Evolutionary conservation across 2,113 vertebrate genomes (phyloP).

Genomic region (Bettongia penicillata): DNA sequence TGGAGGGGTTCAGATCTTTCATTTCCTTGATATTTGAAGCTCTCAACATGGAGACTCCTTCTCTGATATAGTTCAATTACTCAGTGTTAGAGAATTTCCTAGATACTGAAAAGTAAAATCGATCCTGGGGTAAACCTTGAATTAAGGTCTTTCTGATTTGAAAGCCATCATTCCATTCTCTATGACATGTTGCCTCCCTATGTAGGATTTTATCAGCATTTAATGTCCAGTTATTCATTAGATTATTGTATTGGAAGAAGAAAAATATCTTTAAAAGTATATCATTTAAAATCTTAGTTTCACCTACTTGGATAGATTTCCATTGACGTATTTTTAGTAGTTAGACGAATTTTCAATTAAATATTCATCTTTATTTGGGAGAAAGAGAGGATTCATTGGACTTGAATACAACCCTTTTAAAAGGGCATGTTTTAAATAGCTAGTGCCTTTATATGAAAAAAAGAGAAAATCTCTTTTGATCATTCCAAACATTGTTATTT

Average conservation of each 20-base stretch:
- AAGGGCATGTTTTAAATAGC: conserved; percentile 58
- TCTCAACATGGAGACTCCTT: not conserved
- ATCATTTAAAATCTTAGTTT: conserved; percentile 45
- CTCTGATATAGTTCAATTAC: not conserved
- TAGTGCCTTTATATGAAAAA: conserved; percentile 34
- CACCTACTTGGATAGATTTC: conserved; percentile 27
- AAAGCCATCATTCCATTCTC: not conserved
- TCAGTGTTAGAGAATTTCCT: not conserved
- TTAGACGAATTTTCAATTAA: not conserved
- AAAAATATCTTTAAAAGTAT: conserved; percentile 14
- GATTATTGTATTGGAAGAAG: not conserved
- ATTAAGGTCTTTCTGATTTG: not conserved
- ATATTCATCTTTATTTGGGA: conserved; percentile 58
- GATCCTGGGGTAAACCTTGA: not conserved
- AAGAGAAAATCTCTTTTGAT: conserved; percentile 66
- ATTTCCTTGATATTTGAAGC: not conserved
- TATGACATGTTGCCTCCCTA: not conserved
- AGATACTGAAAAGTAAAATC: not conserved
- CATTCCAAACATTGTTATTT: conserved; percentile 72
- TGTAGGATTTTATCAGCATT: not conserved
- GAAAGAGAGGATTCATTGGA: conserved; percentile 62
- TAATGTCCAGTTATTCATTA: conserved; percentile 25
- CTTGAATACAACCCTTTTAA: conserved; percentile 36
- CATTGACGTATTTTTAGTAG: not conserved
- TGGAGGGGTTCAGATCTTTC: not conserved